Evolutionary conservation across 2,888 invertebrate species (phyloP).

Genomic region (Acanthoscelides obtectus): DNA sequence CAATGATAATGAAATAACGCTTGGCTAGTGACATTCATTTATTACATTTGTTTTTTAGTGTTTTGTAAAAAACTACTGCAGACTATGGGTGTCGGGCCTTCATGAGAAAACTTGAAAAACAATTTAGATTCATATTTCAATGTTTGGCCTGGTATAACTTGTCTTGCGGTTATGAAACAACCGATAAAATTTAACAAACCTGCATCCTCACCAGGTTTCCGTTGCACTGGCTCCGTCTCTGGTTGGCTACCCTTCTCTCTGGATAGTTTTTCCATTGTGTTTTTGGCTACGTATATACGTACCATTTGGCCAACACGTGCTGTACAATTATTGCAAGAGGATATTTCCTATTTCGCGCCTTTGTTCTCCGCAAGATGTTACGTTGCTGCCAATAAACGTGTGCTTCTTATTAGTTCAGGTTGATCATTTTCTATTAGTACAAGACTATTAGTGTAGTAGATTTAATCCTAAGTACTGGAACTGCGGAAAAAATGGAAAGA

Average conservation of each 20-base stretch:
- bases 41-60: too few relatives aligned
- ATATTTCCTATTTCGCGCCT: conserved; percentile 22
- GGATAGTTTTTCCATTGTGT: conserved; percentile 2
- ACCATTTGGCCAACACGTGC: conserved; percentile 35
- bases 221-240: neutral
- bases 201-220: neutral
- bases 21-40: too few relatives aligned
- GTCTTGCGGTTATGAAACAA: too few relatives aligned
- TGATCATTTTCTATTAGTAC: conserved; percentile 10
- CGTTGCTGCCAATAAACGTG: conserved; percentile 19
- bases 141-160: too few relatives aligned
- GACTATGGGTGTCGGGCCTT: too few relatives aligned
- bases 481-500: too few relatives aligned
- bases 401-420: conserved; percentile 25
- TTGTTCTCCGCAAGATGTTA: conserved; percentile 24
- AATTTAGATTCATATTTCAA: too few relatives aligned
- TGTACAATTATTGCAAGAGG: conserved; percentile 21
- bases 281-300: conserved; percentile 9
- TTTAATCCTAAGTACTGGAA: too few relatives aligned
- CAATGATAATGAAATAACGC: too few relatives aligned
- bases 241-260: neutral
- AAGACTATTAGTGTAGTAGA: neutral
- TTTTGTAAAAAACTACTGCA: too few relatives aligned
- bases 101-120: too few relatives aligned
- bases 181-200: too few relatives aligned